phyloP scores from a whole-genome alignment of 2,113 vertebrate genomes.

The Python bivittatus region DNA sequence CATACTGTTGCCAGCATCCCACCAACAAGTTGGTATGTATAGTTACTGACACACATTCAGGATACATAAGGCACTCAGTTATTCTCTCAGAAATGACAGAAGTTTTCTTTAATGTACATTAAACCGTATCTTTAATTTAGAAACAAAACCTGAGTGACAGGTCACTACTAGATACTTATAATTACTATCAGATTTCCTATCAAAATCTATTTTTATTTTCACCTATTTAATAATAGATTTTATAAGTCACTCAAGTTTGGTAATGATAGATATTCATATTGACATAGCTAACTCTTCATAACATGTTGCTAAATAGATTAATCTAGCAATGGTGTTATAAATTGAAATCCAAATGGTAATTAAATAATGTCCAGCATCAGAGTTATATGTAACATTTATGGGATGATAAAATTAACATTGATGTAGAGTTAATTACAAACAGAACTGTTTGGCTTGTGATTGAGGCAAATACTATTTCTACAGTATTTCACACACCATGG shows the following conservation, averaged over 20 bases:
- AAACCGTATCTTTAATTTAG: background rate
- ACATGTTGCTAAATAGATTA: background rate
- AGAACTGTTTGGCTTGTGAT: conserved; percentile 63
- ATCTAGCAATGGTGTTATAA: background rate
- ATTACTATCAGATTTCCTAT: background rate
- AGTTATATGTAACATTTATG: conserved; percentile 39
- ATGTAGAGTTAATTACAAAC: conserved; percentile 71
- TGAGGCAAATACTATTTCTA: conserved; percentile 57
- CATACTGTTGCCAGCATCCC: background rate
- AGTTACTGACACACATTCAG: background rate
- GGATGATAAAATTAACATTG: conserved; percentile 54
- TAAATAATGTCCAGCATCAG: background rate
- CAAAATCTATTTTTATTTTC: background rate
- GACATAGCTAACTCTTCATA: background rate
- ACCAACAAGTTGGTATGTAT: background rate
- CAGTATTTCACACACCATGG: conserved; percentile 46
- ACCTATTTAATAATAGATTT: background rate
- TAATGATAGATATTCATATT: background rate
- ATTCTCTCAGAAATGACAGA: background rate
- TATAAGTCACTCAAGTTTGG: background rate
- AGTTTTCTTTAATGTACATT: background rate
- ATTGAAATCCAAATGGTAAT: conserved; percentile 30
- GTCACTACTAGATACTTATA: background rate
- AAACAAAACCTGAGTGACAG: background rate
- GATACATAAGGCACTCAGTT: background rate